Evolutionary conservation across 2,113 vertebrate genomes (phyloP).

Genomic region (Oreotrochilus melanogaster): DNA sequence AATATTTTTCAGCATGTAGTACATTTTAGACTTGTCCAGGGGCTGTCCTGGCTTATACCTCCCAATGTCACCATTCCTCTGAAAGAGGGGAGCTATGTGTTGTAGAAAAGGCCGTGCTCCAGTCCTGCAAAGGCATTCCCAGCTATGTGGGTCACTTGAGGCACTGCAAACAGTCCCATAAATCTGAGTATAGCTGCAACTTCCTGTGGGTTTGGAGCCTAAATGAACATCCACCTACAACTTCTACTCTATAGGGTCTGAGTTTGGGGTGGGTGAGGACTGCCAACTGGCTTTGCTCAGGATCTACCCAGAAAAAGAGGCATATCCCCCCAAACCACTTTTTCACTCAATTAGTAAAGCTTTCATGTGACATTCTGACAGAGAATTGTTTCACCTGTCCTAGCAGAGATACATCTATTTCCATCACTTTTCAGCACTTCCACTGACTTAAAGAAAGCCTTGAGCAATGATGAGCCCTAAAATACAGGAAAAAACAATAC

Average conservation of each 20-base stretch:
- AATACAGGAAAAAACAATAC: not conserved
- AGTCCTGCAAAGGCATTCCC: not conserved
- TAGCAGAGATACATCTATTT: not conserved
- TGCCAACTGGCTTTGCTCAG: not conserved
- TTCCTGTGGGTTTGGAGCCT: not conserved
- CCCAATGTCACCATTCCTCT: not conserved
- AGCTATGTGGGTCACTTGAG: not conserved
- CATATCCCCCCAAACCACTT: not conserved
- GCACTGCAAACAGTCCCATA: not conserved
- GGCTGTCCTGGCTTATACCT: not conserved
- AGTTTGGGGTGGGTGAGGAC: not conserved
- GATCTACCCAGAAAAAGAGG: not conserved
- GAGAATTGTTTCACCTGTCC: constrained; percentile 1
- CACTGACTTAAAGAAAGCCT: constrained; percentile 17
- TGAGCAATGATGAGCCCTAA: not conserved
- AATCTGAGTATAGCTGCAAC: not conserved
- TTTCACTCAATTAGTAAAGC: not conserved
- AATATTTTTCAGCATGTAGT: not conserved
- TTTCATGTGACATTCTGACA: constrained; percentile 19
- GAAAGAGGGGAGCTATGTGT: not conserved
- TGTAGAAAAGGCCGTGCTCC: not conserved
- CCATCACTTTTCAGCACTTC: not conserved
- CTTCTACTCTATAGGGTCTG: not conserved
- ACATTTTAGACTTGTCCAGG: not conserved
- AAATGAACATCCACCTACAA: not conserved